Percentiles rank a stretch among this genome's conserved stretches.
phyloP scores from a whole-genome alignment of 2,888 invertebrate species.

The Trachelus tabidus region DNA sequence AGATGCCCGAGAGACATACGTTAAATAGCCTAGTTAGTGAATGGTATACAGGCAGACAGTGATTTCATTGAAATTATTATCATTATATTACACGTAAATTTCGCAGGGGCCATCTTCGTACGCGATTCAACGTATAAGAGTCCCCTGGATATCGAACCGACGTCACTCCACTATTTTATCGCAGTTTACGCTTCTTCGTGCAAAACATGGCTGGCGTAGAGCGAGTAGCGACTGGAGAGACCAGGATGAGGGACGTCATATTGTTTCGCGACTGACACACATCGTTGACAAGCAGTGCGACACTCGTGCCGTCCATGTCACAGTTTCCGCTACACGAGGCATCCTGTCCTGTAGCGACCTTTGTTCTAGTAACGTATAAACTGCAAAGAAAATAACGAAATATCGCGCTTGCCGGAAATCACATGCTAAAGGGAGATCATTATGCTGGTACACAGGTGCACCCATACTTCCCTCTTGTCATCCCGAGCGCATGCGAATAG shows the following conservation, averaged over 20 bases:
- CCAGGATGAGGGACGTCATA: neutral
- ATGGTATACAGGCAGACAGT: neutral
- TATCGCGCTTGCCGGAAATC: neutral
- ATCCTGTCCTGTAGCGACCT: neutral
- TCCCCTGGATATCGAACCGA: neutral
- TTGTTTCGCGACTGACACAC: slow-evolving; percentile 6
- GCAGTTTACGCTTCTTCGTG: neutral
- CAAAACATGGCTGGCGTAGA: neutral
- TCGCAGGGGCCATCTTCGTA: neutral
- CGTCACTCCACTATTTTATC: neutral
- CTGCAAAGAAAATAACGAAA: neutral
- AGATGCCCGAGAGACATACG: neutral
- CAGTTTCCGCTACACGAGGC: neutral
- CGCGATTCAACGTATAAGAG: neutral
- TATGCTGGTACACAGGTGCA: neutral
- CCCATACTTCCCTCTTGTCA: neutral
- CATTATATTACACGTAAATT: too few species aligned
- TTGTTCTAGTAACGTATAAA: neutral
- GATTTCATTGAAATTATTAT: neutral
- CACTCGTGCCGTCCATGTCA: neutral
- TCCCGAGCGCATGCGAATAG: neutral
- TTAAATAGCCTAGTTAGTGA: neutral
- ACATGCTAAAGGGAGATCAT: neutral
- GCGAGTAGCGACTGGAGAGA: neutral
- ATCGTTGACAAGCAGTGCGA: neutral